A percentile compares a stretch with the other conserved stretches of the same genome.
phyloP scores from a whole-genome alignment of 2,888 invertebrate species.

The Elmis aenea region DNA sequence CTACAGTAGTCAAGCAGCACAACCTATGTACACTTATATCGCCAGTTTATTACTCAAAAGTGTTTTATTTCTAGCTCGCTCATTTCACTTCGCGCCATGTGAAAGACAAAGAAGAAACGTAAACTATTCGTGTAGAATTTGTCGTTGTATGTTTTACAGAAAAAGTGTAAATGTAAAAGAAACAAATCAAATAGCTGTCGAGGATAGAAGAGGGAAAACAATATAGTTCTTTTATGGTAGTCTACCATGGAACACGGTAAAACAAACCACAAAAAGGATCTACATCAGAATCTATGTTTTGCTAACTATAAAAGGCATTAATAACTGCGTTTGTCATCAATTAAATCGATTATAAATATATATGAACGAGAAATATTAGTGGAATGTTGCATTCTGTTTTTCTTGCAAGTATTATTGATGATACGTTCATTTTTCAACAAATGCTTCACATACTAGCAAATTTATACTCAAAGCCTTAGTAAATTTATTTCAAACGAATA shows the following conservation, averaged over 20 bases:
- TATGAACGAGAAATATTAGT: too few relatives aligned
- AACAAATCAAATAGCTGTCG: conserved; percentile 26
- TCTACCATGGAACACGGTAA: neutral
- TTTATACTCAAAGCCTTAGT: too few relatives aligned
- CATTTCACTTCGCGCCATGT: too few relatives aligned
- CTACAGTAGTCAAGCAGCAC: conserved; percentile 21
- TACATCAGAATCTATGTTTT: neutral
- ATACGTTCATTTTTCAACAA: too few relatives aligned
- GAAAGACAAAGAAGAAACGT: too few relatives aligned
- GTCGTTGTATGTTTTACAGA: conserved; percentile 5
- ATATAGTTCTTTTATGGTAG: neutral
- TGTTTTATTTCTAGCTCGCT: too few relatives aligned
- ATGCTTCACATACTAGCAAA: too few relatives aligned
- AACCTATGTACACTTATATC: conserved; percentile 15
- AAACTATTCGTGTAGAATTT: too few relatives aligned
- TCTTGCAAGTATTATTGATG: too few relatives aligned
- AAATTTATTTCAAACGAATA: too few relatives aligned
- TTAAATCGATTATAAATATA: neutral
- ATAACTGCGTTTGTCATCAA: neutral
- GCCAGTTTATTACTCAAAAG: too few relatives aligned
- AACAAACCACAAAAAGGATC: neutral
- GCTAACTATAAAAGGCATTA: neutral
- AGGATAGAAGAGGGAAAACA: conserved; percentile 4
- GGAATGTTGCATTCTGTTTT: too few relatives aligned
- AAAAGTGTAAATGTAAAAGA: conserved; percentile 25